Evolutionary conservation across 2,888 invertebrate species (phyloP), one percentile per base, ranked within the genome.

Genomic region (Orthosia incerta): DNA sequence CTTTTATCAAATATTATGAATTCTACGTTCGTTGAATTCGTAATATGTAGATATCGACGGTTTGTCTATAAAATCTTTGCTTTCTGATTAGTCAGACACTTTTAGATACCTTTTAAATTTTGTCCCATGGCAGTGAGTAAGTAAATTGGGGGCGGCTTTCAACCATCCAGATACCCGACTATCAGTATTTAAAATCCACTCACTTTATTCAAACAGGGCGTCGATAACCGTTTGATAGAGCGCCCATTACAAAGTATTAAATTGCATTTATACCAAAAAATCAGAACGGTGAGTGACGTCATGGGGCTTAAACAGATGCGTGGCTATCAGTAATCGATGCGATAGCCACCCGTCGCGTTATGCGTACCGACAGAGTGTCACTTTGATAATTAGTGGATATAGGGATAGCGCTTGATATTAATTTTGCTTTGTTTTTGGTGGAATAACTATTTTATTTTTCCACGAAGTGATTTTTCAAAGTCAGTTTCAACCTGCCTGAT

Each of bases 221-320:
- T 70, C 45, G 77, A 81, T 81, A 79, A 81, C 62, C 61, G 53
- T 79, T 70, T 79, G 53, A 76, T 81, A 76, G 62, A 66, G 76
- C 26, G 76, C 57, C 61, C 66, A 82, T 80, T 79, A 79, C 55
- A 53, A 80, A 74, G 65, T 79, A 74, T 66, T 79, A 74, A 74
- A 83, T 70, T 75, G 83, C 70, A 74, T 79, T 79, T 71, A 79
- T 81, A 81, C 74, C 75, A 64, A 83, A 82, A 80, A 82, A 82
- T 82, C 82, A 70, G 69, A 80, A 64, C 83, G 48, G 62, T 72
- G 76, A 82, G 62, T 72, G 76, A 82, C 82, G 75, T 85, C 82
- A 85, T 63, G 62, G 79, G 76, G 76, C 72, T 84, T 72, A 76
- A 85, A 88, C 88, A 88, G 88, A 87, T 86, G 88, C 76, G 71